A percentile compares a stretch with the other conserved stretches of the same genome.
Conservation (phyloP, 2,888 invertebrate genomes). For the Mesorhabditis spiculigera region DNA sequence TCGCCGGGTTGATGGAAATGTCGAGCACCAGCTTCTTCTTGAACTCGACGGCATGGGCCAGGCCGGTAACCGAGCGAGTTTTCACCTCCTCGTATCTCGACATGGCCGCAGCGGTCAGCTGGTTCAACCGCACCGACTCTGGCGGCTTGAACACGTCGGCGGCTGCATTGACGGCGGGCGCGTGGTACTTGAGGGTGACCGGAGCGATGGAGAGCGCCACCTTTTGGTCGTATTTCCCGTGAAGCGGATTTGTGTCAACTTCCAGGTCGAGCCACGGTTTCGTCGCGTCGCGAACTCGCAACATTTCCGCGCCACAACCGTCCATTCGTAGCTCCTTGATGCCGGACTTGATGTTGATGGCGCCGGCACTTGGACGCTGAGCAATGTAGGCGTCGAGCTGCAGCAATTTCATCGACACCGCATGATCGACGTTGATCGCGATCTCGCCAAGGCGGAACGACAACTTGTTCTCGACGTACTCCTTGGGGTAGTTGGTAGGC, state of each 20-base stretch:
- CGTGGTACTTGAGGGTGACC: constrained; percentile 83
- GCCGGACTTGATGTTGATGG: constrained; percentile 26
- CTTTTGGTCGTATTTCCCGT: constrained; percentile 74
- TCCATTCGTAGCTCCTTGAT: constrained; percentile 41
- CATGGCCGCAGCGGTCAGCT: constrained; percentile 82
- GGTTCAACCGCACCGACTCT: constrained; percentile 75
- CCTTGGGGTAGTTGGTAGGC: constrained; percentile 63
- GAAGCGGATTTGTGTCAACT: constrained; percentile 85
- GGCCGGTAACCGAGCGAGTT: constrained; percentile 84
- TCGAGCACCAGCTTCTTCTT: constrained; percentile 76
- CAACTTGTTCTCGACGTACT: constrained; percentile 76
- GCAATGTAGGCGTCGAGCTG: constrained; percentile 69
- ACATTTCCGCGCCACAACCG: constrained; percentile 38
- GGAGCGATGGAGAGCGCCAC: constrained; percentile 76
- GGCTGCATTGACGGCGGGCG: constrained; percentile 81
- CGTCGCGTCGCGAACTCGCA: constrained; percentile 36
- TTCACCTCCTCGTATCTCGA: constrained; percentile 76
- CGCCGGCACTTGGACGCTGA: constrained; percentile 64
- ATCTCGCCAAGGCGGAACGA: constrained; percentile 69
- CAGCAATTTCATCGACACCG: constrained; percentile 58
- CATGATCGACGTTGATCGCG: constrained; percentile 50
- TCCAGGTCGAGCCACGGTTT: constrained; percentile 34
- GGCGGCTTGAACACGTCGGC: constrained; percentile 76
- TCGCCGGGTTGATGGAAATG: constrained; percentile 80
- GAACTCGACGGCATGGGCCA: constrained; percentile 85